Conservation (phyloP, 2,797 vertebrate species). For the Cossypha heuglini region DNA sequence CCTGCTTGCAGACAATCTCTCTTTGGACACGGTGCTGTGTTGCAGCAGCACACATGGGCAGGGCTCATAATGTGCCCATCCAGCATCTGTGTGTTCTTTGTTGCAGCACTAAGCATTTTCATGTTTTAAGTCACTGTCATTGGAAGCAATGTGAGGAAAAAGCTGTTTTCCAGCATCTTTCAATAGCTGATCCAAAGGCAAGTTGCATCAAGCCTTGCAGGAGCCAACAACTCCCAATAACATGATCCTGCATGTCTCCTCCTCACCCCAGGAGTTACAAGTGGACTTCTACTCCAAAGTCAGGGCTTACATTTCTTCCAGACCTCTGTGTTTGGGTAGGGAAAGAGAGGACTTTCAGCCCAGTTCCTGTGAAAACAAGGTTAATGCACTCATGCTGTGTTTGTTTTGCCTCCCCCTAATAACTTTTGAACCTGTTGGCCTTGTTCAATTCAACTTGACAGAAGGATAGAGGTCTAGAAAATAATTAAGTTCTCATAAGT, state of each 20-base stretch:
- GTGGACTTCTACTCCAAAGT: not conserved
- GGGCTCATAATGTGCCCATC: not conserved
- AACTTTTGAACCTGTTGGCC: not conserved
- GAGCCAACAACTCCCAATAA: not conserved
- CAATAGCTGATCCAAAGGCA: not conserved
- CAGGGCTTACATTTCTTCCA: not conserved
- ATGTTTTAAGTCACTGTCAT: not conserved
- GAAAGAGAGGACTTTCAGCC: not conserved
- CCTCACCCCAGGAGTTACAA: not conserved
- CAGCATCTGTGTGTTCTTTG: not conserved
- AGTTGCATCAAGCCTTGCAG: not conserved
- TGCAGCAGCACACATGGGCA: not conserved
- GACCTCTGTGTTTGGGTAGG: not conserved
- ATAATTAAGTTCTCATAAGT: not conserved
- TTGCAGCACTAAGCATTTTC: not conserved
- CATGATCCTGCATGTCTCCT: not conserved
- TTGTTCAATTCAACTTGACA: constrained; percentile 23
- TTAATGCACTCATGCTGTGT: not conserved
- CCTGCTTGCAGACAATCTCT: not conserved
- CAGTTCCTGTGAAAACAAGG: not conserved
- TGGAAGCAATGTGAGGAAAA: not conserved
- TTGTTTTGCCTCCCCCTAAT: constrained; percentile 11
- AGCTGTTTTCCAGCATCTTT: not conserved
- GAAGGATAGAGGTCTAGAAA: not conserved
- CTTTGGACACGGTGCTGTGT: not conserved